phyloP scores from a whole-genome alignment of 37 sponge, comb jelly and placozoan genomes.

The Ephydatia muelleri region DNA sequence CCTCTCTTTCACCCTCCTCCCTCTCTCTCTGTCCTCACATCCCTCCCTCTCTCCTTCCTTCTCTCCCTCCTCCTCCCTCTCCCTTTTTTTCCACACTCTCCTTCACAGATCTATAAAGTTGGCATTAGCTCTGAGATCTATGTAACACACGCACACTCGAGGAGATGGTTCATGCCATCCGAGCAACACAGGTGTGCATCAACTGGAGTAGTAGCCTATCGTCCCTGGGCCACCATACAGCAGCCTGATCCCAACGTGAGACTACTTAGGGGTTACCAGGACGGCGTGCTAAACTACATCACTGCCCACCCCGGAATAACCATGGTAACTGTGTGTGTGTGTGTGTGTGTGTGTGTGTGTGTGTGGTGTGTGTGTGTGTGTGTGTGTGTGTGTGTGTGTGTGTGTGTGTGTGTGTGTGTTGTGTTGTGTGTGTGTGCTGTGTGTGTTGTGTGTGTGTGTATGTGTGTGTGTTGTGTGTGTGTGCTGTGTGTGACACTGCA shows the following conservation, averaged over 20 bases:
- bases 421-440: no score
- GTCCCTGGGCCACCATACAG: conserved; percentile 40
- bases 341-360: no score
- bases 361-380: no score
- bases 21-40: not conserved
- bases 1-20: not conserved
- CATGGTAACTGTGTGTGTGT: no score
- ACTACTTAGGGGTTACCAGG: conserved; percentile 7
- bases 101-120: conserved; percentile 14
- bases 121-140: conserved; percentile 19
- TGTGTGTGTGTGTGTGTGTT: not conserved
- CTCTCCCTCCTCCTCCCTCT: conserved; percentile 3
- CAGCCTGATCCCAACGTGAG: conserved; percentile 13
- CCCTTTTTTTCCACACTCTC: not conserved
- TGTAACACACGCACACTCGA: conserved; percentile 37
- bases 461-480: no score
- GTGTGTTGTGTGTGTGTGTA: no score
- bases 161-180: conserved; percentile 17
- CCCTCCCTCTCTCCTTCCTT: not conserved
- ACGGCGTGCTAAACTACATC: conserved; percentile 42
- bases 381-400: no score
- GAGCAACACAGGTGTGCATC: not conserved
- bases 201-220: conserved; percentile 6
- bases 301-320: conserved; percentile 52
- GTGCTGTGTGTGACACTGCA: no score